phyloP scores from a whole-genome alignment of 2,888 invertebrate genomes.

The Acholoe squamosa region DNA sequence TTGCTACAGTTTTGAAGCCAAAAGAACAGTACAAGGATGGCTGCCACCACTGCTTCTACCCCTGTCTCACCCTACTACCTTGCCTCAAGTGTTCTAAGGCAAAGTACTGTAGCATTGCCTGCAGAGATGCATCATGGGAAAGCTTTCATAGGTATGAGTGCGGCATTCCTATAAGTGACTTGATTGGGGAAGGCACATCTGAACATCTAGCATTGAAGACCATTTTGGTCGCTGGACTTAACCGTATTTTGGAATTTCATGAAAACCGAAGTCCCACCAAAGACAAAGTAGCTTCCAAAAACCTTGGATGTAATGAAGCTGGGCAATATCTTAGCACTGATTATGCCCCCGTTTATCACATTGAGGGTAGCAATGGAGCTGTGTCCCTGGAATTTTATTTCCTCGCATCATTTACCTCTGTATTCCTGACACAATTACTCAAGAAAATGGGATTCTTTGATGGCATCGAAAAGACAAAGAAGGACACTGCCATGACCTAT shows the following conservation, averaged over 20 bases:
- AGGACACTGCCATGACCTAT: conserved; percentile 20
- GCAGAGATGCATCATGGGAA: conserved; percentile 58
- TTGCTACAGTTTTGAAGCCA: conserved; percentile 88
- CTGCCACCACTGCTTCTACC: conserved; percentile 87
- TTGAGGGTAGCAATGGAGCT: conserved; percentile 90
- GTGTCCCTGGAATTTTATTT: conserved; percentile 87
- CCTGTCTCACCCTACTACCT: conserved; percentile 51
- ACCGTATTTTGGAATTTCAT: neutral
- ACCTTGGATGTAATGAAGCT: conserved; percentile 70
- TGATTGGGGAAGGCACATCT: conserved; percentile 69
- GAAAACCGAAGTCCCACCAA: neutral
- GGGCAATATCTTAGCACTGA: conserved; percentile 76
- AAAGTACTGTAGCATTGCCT: conserved; percentile 68
- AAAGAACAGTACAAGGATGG: conserved; percentile 85
- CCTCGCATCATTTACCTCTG: conserved; percentile 86
- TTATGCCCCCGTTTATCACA: conserved; percentile 87
- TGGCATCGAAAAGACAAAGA: neutral
- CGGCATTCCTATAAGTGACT: conserved; percentile 59
- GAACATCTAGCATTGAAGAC: conserved; percentile 68
- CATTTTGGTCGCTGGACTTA: conserved; percentile 55
- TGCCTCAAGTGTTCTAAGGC: conserved; percentile 66
- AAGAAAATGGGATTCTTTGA: conserved; percentile 73
- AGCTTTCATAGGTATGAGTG: conserved; percentile 70
- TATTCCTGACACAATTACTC: conserved; percentile 77
- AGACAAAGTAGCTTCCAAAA: neutral